Percentiles rank a stretch among this genome's conserved stretches.
Evolutionary conservation across 2,113 vertebrate species (phyloP).

Genomic region (Rostratula benghalensis): DNA sequence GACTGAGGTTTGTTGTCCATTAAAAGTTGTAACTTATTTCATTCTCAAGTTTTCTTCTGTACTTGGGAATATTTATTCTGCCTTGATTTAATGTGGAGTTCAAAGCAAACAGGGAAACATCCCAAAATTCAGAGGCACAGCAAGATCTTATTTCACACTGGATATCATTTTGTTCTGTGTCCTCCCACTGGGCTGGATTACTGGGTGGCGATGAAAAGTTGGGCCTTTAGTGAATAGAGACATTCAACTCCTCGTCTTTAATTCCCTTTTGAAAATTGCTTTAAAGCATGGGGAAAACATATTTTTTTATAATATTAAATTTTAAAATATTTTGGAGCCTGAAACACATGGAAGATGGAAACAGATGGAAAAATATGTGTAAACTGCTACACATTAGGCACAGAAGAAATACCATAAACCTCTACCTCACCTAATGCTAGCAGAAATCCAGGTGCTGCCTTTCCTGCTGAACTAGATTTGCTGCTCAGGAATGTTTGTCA

Average conservation of each 20-base stretch:
- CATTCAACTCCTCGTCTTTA: background rate
- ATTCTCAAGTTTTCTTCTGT: background rate
- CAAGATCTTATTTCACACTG: background rate
- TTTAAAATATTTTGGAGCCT: background rate
- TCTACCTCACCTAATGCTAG: background rate
- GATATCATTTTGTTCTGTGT: background rate
- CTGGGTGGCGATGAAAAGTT: background rate
- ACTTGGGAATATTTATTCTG: slow-evolving; percentile 5
- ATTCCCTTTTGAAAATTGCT: background rate
- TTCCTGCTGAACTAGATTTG: background rate
- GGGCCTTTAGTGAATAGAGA: background rate
- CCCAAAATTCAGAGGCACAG: background rate
- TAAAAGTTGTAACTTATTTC: background rate
- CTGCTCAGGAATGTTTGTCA: background rate
- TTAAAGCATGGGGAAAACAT: background rate
- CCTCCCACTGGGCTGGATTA: background rate
- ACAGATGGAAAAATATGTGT: background rate
- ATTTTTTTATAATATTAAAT: background rate
- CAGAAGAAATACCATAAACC: background rate
- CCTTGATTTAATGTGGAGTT: slow-evolving; percentile 7
- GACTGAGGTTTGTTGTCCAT: background rate
- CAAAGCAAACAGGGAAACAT: slow-evolving; percentile 25
- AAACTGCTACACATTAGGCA: background rate
- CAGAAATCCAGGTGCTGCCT: background rate
- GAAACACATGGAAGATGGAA: background rate